Evolutionary conservation across 2,113 vertebrate species (phyloP), one percentile per base, ranked within the genome.

Genomic region (Pituophis catenifer): DNA sequence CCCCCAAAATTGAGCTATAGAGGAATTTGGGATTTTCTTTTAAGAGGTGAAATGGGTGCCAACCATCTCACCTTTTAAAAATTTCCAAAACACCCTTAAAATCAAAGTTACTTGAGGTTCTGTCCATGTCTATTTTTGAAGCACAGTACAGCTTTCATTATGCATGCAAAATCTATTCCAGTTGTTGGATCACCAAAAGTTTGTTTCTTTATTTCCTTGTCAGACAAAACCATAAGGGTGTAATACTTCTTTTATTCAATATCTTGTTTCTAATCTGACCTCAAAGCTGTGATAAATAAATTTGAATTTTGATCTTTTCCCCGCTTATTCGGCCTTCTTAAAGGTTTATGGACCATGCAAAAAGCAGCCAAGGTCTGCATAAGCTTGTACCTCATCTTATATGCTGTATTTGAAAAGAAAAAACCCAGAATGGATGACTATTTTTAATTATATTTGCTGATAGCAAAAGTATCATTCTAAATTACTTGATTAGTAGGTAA

Each of bases 381-480:
- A 81, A 38, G 33, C 7, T 38, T 38, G 13, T 38, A 33, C n/a
- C 7, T 81, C 70, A 8, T 7, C 15, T 19, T 81, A 81, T 81
- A 81, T 38, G 26, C 58, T 9, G 8, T 24, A 81, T 81, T 81
- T 54, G 29, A 94, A 89, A 50, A 94, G 86, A 92, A 91, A 48
- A 95, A 96, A 48, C 95, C 96, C 93, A 94, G 94, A 91, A 91
- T 91, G n/a, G 70, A 7, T 38, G 13, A 19, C 17, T 81, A 6
- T 38, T 93, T 97, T 95, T 96, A 94, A 94, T 92, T 93, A 90
- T 86, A 92, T 95, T 93, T 96, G 88, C 91, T 95, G 94, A 96
- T 94, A 89, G 21, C 0, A 93, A 93, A 94, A 59, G 6, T 57
- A 59, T 86, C 44, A 94, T 97, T 96, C 96, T 90, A 59, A 86